Conservation (phyloP, 2,888 invertebrate genomes). For the Drosophila paranaensis region DNA sequence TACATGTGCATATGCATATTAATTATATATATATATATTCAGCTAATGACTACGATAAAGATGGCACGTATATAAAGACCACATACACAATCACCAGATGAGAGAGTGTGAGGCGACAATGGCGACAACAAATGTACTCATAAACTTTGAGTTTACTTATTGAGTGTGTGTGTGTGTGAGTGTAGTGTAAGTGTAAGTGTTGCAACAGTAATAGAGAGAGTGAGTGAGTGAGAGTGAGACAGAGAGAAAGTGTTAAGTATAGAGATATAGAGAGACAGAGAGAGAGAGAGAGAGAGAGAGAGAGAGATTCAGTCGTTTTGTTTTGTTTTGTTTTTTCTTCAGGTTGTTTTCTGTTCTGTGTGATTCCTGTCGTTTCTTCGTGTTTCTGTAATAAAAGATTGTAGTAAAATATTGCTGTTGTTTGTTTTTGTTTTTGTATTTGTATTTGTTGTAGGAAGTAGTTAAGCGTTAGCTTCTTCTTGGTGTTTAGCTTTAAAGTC, state of each 20-base stretch:
- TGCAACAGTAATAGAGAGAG: neutral
- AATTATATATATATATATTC: slow-evolving; percentile 47
- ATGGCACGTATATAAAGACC: slow-evolving; percentile 84
- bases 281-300: neutral
- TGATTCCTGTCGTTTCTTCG: slow-evolving; percentile 46
- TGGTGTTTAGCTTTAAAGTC: slow-evolving; percentile 61
- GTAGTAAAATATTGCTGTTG: slow-evolving; percentile 73
- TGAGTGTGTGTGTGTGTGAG: slow-evolving; percentile 34
- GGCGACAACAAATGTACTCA: slow-evolving; percentile 63
- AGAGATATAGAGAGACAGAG: slow-evolving; percentile 9
- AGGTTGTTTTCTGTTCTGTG: slow-evolving; percentile 42
- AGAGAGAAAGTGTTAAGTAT: slow-evolving; percentile 31
- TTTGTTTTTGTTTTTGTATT: slow-evolving; percentile 27
- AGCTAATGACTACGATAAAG: slow-evolving; percentile 81
- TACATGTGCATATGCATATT: slow-evolving; percentile 12
- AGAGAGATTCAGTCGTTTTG: slow-evolving; percentile 65
- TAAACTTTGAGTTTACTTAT: slow-evolving; percentile 66
- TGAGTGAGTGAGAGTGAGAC: slow-evolving; percentile 2
- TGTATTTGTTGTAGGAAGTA: slow-evolving; percentile 46
- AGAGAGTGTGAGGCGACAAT: slow-evolving; percentile 79
- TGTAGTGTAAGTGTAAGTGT: slow-evolving; percentile 1
- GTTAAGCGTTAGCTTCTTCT: slow-evolving; percentile 54
- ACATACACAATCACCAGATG: slow-evolving; percentile 82
- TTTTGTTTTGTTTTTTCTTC: slow-evolving; percentile 34
- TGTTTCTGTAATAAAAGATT: slow-evolving; percentile 58